phyloP scores from a whole-genome alignment of 2,888 invertebrate species.

The Mylabris sibirica region DNA sequence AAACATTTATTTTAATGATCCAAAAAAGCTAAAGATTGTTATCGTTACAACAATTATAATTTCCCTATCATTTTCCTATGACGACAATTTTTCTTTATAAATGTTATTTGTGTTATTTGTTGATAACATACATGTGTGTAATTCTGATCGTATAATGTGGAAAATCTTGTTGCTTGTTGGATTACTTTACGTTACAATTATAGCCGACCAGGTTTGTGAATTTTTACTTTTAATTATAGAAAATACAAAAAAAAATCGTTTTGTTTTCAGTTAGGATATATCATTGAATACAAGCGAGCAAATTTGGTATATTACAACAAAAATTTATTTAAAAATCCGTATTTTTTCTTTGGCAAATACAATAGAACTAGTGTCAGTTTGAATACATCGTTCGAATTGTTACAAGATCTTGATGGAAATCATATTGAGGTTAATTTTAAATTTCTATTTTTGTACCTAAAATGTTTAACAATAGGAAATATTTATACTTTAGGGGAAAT shows the following conservation, averaged over 20 bases:
- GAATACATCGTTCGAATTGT: slow-evolving; percentile 22
- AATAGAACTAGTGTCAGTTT: slow-evolving; percentile 23
- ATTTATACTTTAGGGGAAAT: slow-evolving; percentile 22
- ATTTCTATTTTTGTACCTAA: background rate
- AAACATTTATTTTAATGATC: no score
- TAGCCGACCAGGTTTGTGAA: background rate
- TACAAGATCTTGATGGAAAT: slow-evolving; percentile 24
- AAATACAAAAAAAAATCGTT: slow-evolving; percentile 10
- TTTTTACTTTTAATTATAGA: background rate
- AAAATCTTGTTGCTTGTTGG: background rate
- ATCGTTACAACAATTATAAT: background rate
- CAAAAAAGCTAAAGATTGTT: no score
- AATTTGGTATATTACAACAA: slow-evolving; percentile 22
- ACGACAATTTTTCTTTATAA: no score
- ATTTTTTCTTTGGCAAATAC: slow-evolving; percentile 23
- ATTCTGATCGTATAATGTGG: background rate
- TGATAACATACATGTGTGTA: background rate
- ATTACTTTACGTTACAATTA: background rate
- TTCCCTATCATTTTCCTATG: background rate
- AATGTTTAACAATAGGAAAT: background rate
- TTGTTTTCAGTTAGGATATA: slow-evolving; percentile 21
- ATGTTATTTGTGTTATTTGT: no score
- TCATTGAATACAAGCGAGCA: slow-evolving; percentile 19
- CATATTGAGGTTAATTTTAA: slow-evolving; percentile 15
- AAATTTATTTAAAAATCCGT: slow-evolving; percentile 18